Conservation (phyloP, 2,797 vertebrate genomes). For the Acipenser ruthenus region DNA sequence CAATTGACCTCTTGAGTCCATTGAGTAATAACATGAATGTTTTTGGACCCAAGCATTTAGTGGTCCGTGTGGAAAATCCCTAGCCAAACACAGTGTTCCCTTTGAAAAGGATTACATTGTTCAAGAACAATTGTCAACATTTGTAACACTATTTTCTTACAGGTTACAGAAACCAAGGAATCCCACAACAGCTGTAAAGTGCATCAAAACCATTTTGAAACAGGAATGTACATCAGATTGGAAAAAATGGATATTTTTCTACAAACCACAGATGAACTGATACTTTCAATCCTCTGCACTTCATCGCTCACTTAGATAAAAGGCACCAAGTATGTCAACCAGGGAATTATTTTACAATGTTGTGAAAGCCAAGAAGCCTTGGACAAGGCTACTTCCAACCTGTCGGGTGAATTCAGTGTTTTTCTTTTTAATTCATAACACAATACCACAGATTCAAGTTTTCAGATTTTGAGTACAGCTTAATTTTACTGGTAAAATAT, state of each 20-base stretch:
- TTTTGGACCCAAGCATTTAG: too few relatives aligned
- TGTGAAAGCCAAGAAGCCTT: constrained; percentile 4
- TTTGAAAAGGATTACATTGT: too few relatives aligned
- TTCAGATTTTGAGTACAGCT: constrained; percentile 9
- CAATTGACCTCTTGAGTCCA: too few relatives aligned
- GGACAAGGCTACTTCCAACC: constrained; percentile 13
- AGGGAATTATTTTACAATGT: neutral
- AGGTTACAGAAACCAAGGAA: constrained; percentile 82
- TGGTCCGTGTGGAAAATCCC: too few relatives aligned
- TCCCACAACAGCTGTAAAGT: constrained; percentile 78
- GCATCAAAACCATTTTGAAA: neutral
- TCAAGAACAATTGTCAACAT: too few relatives aligned
- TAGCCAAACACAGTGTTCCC: too few relatives aligned
- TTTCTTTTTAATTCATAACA: neutral
- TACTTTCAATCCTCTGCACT: constrained; percentile 10
- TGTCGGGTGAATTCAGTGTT: constrained; percentile 16
- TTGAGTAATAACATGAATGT: too few relatives aligned
- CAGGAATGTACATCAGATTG: constrained; percentile 11
- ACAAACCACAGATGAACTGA: constrained; percentile 8
- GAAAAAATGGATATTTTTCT: neutral
- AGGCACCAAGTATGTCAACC: neutral
- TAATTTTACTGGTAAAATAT: constrained; percentile 13
- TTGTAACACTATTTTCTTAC: constrained; percentile 21
- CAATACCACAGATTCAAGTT: neutral
- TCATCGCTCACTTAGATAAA: constrained; percentile 17